Conservation (phyloP, 2,797 vertebrate genomes). For the Micromesistius poutassou region DNA sequence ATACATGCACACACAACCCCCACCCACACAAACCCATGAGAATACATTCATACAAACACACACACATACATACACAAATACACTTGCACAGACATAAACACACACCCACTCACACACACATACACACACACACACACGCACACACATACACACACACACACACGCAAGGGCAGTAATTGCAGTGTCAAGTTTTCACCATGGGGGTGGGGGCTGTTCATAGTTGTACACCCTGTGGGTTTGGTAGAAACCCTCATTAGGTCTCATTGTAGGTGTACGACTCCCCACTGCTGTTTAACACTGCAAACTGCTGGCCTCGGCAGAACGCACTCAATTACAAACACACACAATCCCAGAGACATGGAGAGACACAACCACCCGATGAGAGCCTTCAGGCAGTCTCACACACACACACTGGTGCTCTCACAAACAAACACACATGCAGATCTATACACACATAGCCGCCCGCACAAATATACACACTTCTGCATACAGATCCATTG, state of each 20-base stretch:
- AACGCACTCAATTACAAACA: constrained; percentile 42
- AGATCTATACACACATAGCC: background rate
- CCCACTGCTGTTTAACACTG: constrained; percentile 52
- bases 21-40: no score
- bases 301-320: constrained; percentile 65
- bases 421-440: background rate
- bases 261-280: constrained; percentile 67
- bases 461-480: background rate
- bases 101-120: constrained; percentile 26
- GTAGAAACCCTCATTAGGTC: constrained; percentile 70
- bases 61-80: background rate
- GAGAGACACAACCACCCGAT: constrained; percentile 17
- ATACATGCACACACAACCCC: constrained; percentile 9
- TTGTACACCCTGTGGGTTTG: constrained; percentile 68
- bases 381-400: constrained; percentile 1
- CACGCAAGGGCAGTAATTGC: constrained; percentile 44
- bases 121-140: constrained; percentile 1
- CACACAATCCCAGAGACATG: constrained; percentile 29
- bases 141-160: constrained; percentile 10
- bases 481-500: background rate
- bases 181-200: constrained; percentile 66
- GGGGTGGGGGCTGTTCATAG: constrained; percentile 41
- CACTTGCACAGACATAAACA: background rate
- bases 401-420: background rate
- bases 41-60: constrained; percentile 22